A percentile compares a stretch with the other conserved stretches of the same genome.
Evolutionary conservation across 2,888 invertebrate genomes (phyloP).

Genomic region (Nomada ruficornis): DNA sequence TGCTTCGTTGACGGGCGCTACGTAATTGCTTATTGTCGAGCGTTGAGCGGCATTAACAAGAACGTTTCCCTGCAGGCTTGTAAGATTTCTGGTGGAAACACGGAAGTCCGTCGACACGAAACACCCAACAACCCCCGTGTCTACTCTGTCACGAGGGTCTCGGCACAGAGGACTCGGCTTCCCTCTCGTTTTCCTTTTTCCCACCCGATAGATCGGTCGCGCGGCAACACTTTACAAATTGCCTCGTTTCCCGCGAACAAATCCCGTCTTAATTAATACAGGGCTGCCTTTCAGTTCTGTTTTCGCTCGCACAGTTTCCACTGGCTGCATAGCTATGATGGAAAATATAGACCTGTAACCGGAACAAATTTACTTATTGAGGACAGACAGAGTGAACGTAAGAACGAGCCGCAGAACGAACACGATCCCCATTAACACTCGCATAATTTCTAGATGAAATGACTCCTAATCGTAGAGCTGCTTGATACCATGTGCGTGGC

Average conservation of each 20-base stretch:
- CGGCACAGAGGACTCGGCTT: constrained; percentile 32
- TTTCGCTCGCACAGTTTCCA: constrained; percentile 12
- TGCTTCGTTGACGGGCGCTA: constrained; percentile 43
- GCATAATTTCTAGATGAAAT: constrained; percentile 9
- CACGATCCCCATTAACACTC: constrained; percentile 22
- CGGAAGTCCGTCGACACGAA: constrained; percentile 53
- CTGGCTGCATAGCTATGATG: constrained; percentile 23
- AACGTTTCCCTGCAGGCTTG: constrained; percentile 57
- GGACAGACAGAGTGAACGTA: neutral
- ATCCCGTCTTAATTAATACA: constrained; percentile 70
- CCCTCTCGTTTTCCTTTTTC: constrained; percentile 49
- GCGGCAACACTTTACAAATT: constrained; percentile 67
- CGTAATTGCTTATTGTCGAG: constrained; percentile 69
- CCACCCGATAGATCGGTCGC: constrained; percentile 48
- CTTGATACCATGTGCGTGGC: too few relatives aligned
- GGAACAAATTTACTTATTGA: constrained; percentile 33
- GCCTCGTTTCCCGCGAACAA: constrained; percentile 69
- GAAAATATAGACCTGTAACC: constrained; percentile 21
- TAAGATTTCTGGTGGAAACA: constrained; percentile 68
- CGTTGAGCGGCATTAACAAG: constrained; percentile 36
- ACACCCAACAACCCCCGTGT: constrained; percentile 20
- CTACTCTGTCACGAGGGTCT: constrained; percentile 53
- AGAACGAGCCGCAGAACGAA: constrained; percentile 10
- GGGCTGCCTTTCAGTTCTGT: constrained; percentile 32
- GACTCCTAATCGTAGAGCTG: too few relatives aligned